A percentile compares a stretch with the other conserved stretches of the same genome.
These are phyloP conservation scores for Panthera uncia DNA, from an alignment of 2,113 vertebrate genomes.

Conservation along the genomic window DNA sequence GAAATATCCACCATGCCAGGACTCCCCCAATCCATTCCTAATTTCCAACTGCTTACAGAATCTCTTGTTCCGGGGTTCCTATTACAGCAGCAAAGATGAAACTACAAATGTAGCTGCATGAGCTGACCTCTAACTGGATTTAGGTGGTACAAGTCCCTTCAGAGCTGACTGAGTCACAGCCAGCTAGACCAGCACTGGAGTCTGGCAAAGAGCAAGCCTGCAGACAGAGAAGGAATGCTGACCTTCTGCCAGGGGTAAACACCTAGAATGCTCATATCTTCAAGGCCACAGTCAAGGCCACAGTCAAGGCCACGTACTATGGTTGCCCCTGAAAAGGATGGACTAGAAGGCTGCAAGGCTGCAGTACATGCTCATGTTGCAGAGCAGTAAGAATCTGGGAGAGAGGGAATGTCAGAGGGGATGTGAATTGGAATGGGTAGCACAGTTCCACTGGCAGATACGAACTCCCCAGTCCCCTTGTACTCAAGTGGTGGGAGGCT, in stretches of 20 bases:
- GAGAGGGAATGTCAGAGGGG: not conserved
- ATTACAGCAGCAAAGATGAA: not conserved
- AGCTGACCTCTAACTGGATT: not conserved
- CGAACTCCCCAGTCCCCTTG: not conserved
- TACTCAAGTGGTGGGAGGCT: not conserved
- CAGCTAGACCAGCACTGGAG: not conserved
- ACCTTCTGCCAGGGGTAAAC: not conserved
- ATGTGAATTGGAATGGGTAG: not conserved
- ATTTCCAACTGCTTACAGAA: not conserved
- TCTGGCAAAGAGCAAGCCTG: not conserved
- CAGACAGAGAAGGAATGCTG: not conserved
- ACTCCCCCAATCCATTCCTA: not conserved
- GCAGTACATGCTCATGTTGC: not conserved
- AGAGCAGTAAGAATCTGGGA: not conserved
- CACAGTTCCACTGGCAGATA: not conserved
- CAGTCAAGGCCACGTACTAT: not conserved
- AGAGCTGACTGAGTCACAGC: not conserved
- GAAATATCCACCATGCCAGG: not conserved
- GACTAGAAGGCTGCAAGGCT: too few relatives aligned
- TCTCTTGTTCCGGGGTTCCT: not conserved
- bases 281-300: not conserved
- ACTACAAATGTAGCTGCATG: not conserved
- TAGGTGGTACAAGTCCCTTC: not conserved
- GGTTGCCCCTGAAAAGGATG: too few relatives aligned
- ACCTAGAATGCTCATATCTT: not conserved